phyloP scores from a whole-genome alignment of 1,140 invertebrate species.

The Euglossa dilemma region DNA sequence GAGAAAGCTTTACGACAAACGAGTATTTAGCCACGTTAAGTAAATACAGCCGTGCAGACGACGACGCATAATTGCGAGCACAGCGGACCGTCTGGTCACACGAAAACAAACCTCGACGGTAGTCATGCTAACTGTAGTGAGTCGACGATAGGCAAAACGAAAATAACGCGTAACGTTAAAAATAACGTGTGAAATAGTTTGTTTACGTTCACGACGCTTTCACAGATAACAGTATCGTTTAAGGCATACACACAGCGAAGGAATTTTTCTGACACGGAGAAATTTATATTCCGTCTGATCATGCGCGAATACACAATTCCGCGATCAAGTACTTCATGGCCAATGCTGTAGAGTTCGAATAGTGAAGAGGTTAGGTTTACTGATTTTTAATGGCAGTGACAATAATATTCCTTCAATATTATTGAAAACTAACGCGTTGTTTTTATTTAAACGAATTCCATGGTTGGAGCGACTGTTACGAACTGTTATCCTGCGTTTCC shows the following conservation, averaged over 20 bases:
- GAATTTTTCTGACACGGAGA: conserved; percentile 37
- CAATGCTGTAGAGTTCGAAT: background rate
- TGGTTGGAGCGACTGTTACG: background rate
- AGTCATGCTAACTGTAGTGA: conserved; percentile 11
- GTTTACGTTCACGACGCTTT: conserved; percentile 36
- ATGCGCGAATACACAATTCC: conserved; percentile 40
- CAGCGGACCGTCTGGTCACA: conserved; percentile 14
- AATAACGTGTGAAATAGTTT: conserved; percentile 22
- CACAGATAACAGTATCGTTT: conserved; percentile 41
- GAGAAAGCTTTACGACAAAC: background rate
- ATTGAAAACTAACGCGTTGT: background rate
- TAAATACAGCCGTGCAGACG: conserved; percentile 8
- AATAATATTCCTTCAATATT: background rate
- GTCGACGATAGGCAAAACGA: background rate
- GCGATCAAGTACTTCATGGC: conserved; percentile 5
- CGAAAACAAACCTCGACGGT: conserved; percentile 41
- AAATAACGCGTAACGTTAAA: conserved; percentile 8
- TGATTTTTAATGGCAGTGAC: too few relatives aligned
- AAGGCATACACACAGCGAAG: conserved; percentile 33
- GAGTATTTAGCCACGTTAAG: background rate
- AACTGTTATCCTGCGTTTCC: conserved; percentile 45
- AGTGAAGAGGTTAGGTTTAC: conserved; percentile 26
- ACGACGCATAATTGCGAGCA: background rate
- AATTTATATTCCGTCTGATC: conserved; percentile 29
- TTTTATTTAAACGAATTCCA: conserved; percentile 26